Percentiles rank a stretch among this genome's conserved stretches.
phyloP scores from a whole-genome alignment of 2,888 invertebrate species.

The Ametastegia equiseti region DNA sequence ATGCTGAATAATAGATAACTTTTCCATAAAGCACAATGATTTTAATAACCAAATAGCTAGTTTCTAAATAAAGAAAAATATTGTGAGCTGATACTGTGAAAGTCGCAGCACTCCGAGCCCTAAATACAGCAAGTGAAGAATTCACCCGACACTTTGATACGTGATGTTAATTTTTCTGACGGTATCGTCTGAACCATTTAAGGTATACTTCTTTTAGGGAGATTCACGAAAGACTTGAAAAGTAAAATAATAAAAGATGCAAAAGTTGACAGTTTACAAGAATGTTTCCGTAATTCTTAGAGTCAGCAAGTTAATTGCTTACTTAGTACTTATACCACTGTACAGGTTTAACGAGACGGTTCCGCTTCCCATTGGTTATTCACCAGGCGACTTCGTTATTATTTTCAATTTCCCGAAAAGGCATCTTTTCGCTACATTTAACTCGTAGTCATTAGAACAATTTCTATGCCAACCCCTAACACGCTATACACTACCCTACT shows the following conservation, averaged over 20 bases:
- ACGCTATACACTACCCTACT: slow-evolving; percentile 18
- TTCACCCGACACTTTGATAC: no score
- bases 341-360: not conserved
- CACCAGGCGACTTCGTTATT: not conserved
- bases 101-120: no score
- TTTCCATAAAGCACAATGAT: no score
- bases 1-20: no score
- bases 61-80: no score
- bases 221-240: not conserved
- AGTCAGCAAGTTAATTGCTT: slow-evolving; percentile 26
- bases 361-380: not conserved
- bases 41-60: no score
- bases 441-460: slow-evolving; percentile 18
- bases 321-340: slow-evolving; percentile 12
- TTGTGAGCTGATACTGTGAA: no score
- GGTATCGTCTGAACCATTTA: not conserved
- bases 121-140: no score
- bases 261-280: not conserved
- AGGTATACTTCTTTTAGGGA: not conserved
- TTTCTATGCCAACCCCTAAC: slow-evolving; percentile 17
- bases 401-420: not conserved
- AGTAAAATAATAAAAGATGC: not conserved
- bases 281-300: slow-evolving; percentile 7
- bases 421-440: slow-evolving; percentile 13
- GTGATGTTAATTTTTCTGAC: not conserved